phyloP scores from a whole-genome alignment of 2,888 invertebrate species.

The Cosmia pyralina region DNA sequence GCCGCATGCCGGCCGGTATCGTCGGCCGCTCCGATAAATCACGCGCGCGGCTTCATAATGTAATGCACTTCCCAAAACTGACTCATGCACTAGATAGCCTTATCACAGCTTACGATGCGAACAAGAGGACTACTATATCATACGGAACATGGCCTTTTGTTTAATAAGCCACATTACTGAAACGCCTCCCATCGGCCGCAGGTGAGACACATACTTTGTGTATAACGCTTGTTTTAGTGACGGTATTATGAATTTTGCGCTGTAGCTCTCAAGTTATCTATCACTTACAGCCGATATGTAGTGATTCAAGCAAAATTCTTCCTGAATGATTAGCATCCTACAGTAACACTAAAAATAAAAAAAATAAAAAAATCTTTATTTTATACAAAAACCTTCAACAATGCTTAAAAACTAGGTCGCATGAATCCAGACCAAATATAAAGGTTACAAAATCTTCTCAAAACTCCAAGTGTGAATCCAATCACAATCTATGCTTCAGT shows the following conservation, averaged over 20 bases:
- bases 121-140: conserved; percentile 41
- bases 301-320: not conserved
- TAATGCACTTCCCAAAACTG: conserved; percentile 67
- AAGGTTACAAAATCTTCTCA: not conserved
- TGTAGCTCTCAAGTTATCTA: not conserved
- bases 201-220: not conserved
- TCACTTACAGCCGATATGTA: not conserved
- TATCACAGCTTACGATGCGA: conserved; percentile 42
- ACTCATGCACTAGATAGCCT: conserved; percentile 61
- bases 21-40: conserved; percentile 65
- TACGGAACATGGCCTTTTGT: conserved; percentile 28
- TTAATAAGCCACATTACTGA: conserved; percentile 23
- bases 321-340: not conserved
- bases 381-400: too few species aligned
- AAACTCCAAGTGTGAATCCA: conserved; percentile 7
- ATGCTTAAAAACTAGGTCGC: too few species aligned
- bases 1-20: conserved; percentile 41
- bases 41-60: conserved; percentile 64
- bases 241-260: too few species aligned
- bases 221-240: not conserved
- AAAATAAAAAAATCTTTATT: too few species aligned
- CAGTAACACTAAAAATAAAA: too few species aligned
- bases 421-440: not conserved
- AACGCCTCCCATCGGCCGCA: not conserved
- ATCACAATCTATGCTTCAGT: conserved; percentile 17